These are phyloP conservation scores for rabbit (Oryctolagus cuniculus) DNA, from an alignment of 2,113 vertebrate species.

Conservation along the genomic window DNA sequence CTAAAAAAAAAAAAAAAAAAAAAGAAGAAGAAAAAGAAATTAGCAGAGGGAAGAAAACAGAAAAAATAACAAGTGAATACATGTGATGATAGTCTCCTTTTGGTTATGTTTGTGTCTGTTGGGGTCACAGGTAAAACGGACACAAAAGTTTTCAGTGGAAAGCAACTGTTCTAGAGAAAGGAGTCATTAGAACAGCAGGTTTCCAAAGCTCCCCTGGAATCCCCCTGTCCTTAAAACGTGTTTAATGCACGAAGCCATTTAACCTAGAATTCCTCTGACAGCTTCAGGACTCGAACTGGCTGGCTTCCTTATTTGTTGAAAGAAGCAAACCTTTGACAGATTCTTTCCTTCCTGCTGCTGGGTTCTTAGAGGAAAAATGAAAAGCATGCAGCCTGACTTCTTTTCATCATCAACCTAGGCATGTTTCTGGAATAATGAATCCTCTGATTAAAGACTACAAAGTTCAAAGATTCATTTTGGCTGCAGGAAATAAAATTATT, in stretches of 20 bases:
- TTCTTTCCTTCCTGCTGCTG: slow-evolving; percentile 35
- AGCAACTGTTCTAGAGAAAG: background rate
- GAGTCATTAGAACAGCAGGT: background rate
- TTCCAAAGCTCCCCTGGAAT: background rate
- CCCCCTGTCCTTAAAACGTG: background rate
- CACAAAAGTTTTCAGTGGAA: background rate
- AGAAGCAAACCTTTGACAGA: slow-evolving; percentile 55
- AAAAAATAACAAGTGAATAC: background rate
- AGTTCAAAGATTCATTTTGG: slow-evolving; percentile 76
- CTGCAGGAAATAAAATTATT: slow-evolving; percentile 74
- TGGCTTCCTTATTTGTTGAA: background rate
- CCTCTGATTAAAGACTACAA: slow-evolving; percentile 65
- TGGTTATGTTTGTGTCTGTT: background rate
- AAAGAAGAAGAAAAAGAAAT: background rate
- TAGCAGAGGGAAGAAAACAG: background rate
- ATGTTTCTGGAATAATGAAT: slow-evolving; percentile 73
- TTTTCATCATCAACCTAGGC: slow-evolving; percentile 73
- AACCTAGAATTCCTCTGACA: background rate
- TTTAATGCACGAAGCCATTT: background rate
- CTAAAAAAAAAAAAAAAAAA: too few relatives aligned
- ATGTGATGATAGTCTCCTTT: background rate
- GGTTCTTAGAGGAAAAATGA: slow-evolving; percentile 34
- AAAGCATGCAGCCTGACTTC: slow-evolving; percentile 37
- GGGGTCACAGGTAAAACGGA: background rate
- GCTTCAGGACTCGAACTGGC: background rate